Conservation (phyloP, 2,888 invertebrate species). For the Himalopsyche kuldschensis region DNA sequence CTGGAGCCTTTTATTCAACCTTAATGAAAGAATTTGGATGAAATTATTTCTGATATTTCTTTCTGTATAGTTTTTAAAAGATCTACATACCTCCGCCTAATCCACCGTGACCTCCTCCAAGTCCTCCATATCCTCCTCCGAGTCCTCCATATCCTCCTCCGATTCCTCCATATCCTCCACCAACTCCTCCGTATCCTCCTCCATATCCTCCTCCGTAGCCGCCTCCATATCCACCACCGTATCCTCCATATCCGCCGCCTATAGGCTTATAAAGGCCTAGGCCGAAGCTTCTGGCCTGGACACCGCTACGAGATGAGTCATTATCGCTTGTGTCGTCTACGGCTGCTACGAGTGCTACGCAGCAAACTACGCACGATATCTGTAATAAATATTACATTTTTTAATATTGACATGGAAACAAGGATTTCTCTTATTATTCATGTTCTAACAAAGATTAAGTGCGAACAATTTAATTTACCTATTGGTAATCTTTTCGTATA, state of each 20-base stretch:
- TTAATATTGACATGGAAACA: too few relatives aligned
- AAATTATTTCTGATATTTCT: too few relatives aligned
- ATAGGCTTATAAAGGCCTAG: slow-evolving; percentile 36
- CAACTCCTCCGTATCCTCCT: slow-evolving; percentile 35
- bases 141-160: slow-evolving; percentile 42
- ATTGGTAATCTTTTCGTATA: too few relatives aligned
- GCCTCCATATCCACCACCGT: slow-evolving; percentile 40
- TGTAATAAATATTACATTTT: not conserved
- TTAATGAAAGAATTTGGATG: too few relatives aligned
- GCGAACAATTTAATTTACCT: too few relatives aligned
- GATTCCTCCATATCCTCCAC: slow-evolving; percentile 40
- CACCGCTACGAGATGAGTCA: slow-evolving; percentile 4
- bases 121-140: slow-evolving; percentile 13
- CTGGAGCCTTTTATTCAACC: too few relatives aligned
- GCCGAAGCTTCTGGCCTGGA: slow-evolving; percentile 25
- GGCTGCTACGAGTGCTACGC: slow-evolving; percentile 17
- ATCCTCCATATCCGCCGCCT: slow-evolving; percentile 42
- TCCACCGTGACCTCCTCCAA: slow-evolving; percentile 32
- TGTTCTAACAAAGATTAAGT: too few relatives aligned
- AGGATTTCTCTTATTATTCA: too few relatives aligned
- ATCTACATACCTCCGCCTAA: slow-evolving; percentile 15
- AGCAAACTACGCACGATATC: slow-evolving; percentile 17
- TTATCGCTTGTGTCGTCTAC: slow-evolving; percentile 27
- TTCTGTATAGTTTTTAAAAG: too few relatives aligned
- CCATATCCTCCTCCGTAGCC: not conserved